These are phyloP conservation scores for Chaetoderma sp. DNA, from an alignment of 2,888 invertebrate genomes.

Conservation along the genomic window DNA sequence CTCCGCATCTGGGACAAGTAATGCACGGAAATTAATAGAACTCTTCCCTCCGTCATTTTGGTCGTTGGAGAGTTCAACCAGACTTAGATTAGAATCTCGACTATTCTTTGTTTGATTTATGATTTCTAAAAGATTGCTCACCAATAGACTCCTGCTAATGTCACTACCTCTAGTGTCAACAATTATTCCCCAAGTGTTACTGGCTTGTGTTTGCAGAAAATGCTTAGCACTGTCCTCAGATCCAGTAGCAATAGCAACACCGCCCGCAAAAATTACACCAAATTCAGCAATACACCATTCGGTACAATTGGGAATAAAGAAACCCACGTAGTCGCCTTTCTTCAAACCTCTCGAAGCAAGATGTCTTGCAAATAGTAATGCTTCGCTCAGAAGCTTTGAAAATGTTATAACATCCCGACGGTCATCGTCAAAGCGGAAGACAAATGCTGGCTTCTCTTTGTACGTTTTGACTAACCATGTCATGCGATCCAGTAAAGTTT, in stretches of 20 bases:
- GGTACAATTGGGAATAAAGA: conserved; percentile 2
- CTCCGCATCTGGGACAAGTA: too few species aligned
- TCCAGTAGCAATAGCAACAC: neutral
- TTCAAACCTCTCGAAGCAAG: neutral
- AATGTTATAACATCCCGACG: conserved; percentile 4
- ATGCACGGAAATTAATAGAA: too few species aligned
- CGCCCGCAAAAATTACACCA: neutral
- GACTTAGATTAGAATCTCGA: too few species aligned
- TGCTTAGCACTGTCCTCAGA: too few species aligned
- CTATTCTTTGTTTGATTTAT: too few species aligned
- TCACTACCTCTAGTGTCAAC: neutral
- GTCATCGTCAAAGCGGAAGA: neutral
- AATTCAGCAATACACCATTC: neutral
- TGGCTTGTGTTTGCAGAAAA: too few species aligned
- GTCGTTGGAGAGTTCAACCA: too few species aligned
- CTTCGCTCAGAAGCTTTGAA: neutral
- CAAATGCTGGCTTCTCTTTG: conserved; percentile 11
- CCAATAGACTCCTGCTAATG: too few species aligned
- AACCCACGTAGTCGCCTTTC: conserved; percentile 1
- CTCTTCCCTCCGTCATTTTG: neutral
- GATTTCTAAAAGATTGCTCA: too few species aligned
- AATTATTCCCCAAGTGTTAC: neutral
- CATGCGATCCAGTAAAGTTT: neutral
- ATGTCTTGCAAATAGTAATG: neutral
- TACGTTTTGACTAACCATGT: neutral